Percentiles rank a stretch among this genome's conserved stretches.
phyloP scores from a whole-genome alignment of 2,797 vertebrate species.

The Myotis planiceps region DNA sequence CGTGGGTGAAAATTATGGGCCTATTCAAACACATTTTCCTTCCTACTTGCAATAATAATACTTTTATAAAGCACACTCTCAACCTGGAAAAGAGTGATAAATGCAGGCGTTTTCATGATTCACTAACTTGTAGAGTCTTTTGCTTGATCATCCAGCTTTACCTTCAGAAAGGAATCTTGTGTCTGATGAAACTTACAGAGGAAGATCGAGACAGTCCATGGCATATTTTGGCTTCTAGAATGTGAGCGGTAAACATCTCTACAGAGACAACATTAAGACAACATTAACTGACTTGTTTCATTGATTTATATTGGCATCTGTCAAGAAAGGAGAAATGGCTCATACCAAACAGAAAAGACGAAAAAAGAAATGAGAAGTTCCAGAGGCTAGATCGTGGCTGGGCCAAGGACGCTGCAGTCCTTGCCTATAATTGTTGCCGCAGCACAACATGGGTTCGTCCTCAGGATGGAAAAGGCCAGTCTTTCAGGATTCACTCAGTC shows the following conservation, averaged over 20 bases:
- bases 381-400: neutral
- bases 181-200: neutral
- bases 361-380: neutral
- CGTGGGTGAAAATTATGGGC: neutral
- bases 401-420: neutral
- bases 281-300: neutral
- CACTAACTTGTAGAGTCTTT: neutral
- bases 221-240: neutral
- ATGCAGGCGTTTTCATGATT: neutral
- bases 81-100: neutral
- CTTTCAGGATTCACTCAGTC: neutral
- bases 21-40: neutral
- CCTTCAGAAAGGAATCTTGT: neutral
- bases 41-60: neutral
- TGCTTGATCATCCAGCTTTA: neutral
- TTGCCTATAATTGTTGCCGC: neutral
- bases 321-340: neutral
- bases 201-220: rapidly evolving
- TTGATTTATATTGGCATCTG: neutral
- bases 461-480: neutral
- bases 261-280: neutral
- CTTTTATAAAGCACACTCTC: neutral
- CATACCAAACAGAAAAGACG: neutral
- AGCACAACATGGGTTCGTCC: rapidly evolving
- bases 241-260: neutral